Conservation (phyloP, 2,888 invertebrate genomes). For the Xanthia togata region DNA sequence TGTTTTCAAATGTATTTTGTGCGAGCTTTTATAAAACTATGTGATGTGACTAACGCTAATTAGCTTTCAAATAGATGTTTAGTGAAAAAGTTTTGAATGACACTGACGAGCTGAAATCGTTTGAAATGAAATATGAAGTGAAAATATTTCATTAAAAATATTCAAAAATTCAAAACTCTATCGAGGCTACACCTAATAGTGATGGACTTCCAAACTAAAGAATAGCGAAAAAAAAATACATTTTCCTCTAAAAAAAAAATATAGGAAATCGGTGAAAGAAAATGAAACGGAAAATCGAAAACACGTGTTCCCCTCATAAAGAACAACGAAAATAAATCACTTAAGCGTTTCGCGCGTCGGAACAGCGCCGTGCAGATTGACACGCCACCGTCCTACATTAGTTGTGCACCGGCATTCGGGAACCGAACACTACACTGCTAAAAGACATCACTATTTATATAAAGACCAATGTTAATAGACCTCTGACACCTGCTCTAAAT, state of each 20-base stretch:
- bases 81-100: constrained; percentile 21
- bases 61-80: constrained; percentile 43
- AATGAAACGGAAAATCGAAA: constrained; percentile 47
- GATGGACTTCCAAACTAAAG: neutral
- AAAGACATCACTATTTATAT: constrained; percentile 88
- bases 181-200: neutral
- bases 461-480: constrained; percentile 72
- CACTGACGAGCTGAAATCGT: constrained; percentile 31
- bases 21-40: constrained; percentile 2
- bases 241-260: constrained; percentile 8
- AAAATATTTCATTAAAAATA: constrained; percentile 12
- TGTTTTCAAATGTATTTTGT: constrained; percentile 9
- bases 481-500: constrained; percentile 75
- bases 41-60: constrained; percentile 35
- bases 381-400: constrained; percentile 83
- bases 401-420: constrained; percentile 85
- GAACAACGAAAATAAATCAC: constrained; percentile 68
- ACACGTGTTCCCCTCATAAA: constrained; percentile 60
- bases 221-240: neutral
- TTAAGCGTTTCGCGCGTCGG: constrained; percentile 65
- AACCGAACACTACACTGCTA: constrained; percentile 81
- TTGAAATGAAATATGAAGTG: constrained; percentile 16
- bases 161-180: neutral
- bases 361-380: constrained; percentile 78
- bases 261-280: constrained; percentile 34